Evolutionary conservation across 2,113 vertebrate genomes (phyloP).

Genomic region (Sarotherodon lohbergeri): DNA sequence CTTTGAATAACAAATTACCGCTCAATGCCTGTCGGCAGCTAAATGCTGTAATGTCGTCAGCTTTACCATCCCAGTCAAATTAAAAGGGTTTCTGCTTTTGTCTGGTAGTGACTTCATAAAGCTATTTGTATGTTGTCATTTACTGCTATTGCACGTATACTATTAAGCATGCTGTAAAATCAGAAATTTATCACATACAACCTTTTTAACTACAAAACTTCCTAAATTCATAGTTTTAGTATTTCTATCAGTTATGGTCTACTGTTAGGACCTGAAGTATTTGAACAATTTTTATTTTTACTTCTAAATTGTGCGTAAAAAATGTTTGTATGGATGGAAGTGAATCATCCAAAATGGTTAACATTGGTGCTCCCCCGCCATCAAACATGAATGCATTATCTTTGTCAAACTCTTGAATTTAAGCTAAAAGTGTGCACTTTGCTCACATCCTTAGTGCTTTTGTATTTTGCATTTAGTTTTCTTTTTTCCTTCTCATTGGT

Average conservation of each 20-base stretch:
- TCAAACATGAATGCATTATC: background rate
- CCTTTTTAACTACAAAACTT: background rate
- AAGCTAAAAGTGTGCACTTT: background rate
- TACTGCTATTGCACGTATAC: background rate
- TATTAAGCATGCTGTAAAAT: background rate
- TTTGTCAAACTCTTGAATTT: background rate
- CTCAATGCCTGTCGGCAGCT: background rate
- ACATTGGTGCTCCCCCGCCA: background rate
- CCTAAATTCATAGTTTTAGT: background rate
- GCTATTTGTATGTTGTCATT: background rate
- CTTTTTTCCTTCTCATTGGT: background rate
- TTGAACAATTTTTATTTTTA: background rate
- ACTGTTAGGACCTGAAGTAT: background rate
- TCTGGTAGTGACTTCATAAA: background rate
- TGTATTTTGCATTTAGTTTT: background rate
- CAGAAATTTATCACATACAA: background rate
- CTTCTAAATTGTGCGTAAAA: background rate
- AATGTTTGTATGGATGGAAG: background rate
- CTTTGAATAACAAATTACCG: conserved; percentile 60
- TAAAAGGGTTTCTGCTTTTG: background rate
- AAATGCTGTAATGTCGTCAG: background rate
- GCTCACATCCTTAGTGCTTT: background rate
- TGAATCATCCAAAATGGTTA: background rate
- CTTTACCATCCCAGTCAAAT: background rate
- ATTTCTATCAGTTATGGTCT: background rate